Evolutionary conservation across 2,113 vertebrate species (phyloP), one percentile per base, ranked within the genome.

Genomic region (Aythya baeri): DNA sequence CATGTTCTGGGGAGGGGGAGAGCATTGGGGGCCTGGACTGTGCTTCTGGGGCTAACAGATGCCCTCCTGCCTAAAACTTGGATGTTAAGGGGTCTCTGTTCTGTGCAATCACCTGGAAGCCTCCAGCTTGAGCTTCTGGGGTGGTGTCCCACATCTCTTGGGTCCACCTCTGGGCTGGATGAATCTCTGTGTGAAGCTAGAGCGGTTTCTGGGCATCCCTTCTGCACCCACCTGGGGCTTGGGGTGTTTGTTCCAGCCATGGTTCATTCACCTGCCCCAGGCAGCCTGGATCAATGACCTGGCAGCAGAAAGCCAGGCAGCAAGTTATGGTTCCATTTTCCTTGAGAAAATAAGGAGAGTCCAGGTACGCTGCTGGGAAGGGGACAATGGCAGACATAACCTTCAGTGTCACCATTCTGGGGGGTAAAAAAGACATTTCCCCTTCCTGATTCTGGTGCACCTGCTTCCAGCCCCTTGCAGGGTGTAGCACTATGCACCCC

Each of bases 191-290:
- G 32, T 61, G 38, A 79, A 90, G 12, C 21, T 11, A 32, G 25
- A 57, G 38, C 25, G 71, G 32, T 41, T 67, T 71, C 27, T 74
- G 80, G 38, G 15, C 71, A 17, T 14, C 20, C 44, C 22, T 66
- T 77, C 67, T 79, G 43, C 38, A 44, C 13, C 13, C 10, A 0
- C 13, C 29, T 17, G 14, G 11, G 54, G 6, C 13, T n/a, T 27
- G 22, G 3, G 4, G 13, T 31, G 2, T 4, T 63, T 2, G 1
- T 43, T 34, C 25, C 41, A 68, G 25, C 52, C 23, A 14, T 17
- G 9, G 36, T 26, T 44, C 31, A 38, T 78, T 78, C 0, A 1
- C 16, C 23, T 17, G 2, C 20, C 18, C 11, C 1, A 2, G 26
- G 55, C 23, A 62, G 1, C 31, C 23, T 21, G 20, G 27, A 11